phyloP scores from a whole-genome alignment of 2,113 vertebrate species.

The Sminthopsis crassicaudata region DNA sequence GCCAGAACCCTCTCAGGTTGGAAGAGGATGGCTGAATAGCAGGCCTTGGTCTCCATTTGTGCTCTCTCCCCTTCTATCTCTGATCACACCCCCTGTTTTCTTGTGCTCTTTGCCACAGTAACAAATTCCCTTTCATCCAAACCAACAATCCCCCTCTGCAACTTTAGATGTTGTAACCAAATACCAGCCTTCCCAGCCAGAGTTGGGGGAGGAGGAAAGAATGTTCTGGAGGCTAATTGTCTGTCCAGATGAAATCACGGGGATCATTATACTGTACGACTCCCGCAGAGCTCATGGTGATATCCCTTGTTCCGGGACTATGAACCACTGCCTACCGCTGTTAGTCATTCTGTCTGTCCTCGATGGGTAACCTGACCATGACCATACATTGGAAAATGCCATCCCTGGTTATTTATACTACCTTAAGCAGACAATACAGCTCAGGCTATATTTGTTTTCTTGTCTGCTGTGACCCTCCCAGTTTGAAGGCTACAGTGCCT shows the following conservation, averaged over 20 bases:
- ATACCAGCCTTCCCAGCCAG: not conserved
- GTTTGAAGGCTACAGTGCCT: not conserved
- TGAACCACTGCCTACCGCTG: not conserved
- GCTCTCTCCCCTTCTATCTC: not conserved
- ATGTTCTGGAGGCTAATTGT: not conserved
- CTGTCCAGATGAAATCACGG: not conserved
- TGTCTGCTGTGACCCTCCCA: not conserved
- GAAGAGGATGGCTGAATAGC: not conserved
- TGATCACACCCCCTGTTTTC: not conserved
- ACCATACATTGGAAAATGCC: not conserved
- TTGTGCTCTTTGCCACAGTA: not conserved
- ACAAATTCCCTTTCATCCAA: not conserved
- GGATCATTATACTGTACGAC: not conserved
- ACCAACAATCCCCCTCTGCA: not conserved
- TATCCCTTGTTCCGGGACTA: not conserved
- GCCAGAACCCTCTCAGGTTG: not conserved
- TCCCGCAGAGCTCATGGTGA: not conserved
- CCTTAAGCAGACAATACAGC: not conserved
- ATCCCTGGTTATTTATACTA: slow-evolving; percentile 3
- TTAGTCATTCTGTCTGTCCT: not conserved
- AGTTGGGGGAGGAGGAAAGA: not conserved
- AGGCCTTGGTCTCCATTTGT: not conserved
- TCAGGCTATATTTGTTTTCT: not conserved
- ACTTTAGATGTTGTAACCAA: not conserved
- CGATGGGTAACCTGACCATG: not conserved